Evolutionary conservation across 2,113 vertebrate genomes (phyloP).

Genomic region (Toxostoma redivivum): DNA sequence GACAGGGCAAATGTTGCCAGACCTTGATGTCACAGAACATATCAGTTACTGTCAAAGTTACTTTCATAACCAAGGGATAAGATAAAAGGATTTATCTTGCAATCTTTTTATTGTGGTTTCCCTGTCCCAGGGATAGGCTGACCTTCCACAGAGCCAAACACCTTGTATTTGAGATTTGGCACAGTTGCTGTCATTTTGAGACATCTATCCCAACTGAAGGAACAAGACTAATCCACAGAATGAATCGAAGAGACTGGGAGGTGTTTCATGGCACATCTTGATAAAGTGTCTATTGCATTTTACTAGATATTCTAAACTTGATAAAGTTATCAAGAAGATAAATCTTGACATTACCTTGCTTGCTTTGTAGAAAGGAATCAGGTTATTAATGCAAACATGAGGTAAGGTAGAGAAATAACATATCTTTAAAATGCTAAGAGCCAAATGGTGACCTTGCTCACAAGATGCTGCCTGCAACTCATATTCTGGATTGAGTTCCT

Average conservation of each 20-base stretch:
- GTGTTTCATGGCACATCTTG: background rate
- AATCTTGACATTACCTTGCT: background rate
- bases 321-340: slow-evolving; percentile 1
- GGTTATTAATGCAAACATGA: background rate
- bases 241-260: background rate
- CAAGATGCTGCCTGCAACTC: background rate
- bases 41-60: background rate
- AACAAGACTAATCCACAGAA: background rate
- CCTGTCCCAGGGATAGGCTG: background rate
- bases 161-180: background rate
- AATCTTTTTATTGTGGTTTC: background rate
- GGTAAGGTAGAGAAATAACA: background rate
- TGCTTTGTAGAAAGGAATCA: background rate
- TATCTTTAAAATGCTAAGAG: background rate
- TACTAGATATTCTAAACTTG: background rate
- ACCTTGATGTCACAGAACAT: background rate
- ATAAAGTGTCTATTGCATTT: background rate
- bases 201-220: background rate
- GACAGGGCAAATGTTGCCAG: background rate
- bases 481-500: background rate
- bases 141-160: background rate
- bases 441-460: background rate
- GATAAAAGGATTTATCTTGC: background rate
- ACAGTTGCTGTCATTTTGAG: background rate
- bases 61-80: background rate